Base-by-base conservation (phyloP, 2,888 invertebrate species). In the Zootermopsis nevadensis region DNA sequence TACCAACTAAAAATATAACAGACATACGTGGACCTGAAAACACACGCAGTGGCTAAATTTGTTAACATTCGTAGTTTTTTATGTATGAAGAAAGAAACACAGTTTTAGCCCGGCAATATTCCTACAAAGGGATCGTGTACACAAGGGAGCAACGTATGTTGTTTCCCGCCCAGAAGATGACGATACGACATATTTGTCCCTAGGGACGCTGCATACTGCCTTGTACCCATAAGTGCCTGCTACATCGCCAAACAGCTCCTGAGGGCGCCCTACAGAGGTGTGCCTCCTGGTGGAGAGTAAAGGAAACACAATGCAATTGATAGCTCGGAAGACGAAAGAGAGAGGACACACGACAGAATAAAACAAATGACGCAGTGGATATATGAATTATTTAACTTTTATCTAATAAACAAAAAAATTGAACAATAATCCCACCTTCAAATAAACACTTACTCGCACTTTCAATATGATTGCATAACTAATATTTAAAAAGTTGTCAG, bases 81-180 rank as follows among this genome's bases (percentile, higher is more conserved):
- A 8, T 69, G 12, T 69, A 31, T 69, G 69, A 30, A 15, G 7
- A 33, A 33, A 33, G 24, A 22, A 69, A 10, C 10, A 19, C 8
- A 67, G 27, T 33, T 69, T 10, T 22, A 10, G 4, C 31, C 33
- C 69, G 2, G 69, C 27, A 69, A 69, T 38, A n/a, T 74, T 74
- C 38, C 22, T 74, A 74, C 27, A 74, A n/a, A 42, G 74, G 69
- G 33, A 33, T 7, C 35, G 1, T 6, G 38, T 2, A 38, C 74
- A 74, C 74, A 35, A 38, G 74, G 74, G 74, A 74, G 33, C 38
- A 12, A 74, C 74, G n/a, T 38, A 74, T 74, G 74, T 74, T 74
- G 38, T 69, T 74, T 38, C 74, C 38, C 74, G 74, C 74, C 74
- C 38, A 35, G 74, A 74, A 74, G 74, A 74, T 74, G 74, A 74